phyloP scores from a whole-genome alignment of 2,113 vertebrate genomes.

The Rhodinocichla rosea region DNA sequence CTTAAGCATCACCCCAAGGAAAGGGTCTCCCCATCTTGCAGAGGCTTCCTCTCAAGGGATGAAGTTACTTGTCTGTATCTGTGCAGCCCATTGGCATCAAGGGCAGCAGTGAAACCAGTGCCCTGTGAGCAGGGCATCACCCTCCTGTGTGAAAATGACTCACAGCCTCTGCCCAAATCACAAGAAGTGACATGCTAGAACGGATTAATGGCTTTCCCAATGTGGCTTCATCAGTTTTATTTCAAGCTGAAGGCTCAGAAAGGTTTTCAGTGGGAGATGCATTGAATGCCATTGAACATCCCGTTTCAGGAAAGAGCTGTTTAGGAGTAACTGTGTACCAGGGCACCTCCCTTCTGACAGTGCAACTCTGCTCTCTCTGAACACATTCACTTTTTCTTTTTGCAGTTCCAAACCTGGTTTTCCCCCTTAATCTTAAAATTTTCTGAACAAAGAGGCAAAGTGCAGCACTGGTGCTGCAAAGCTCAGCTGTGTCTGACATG shows the following conservation, averaged over 20 bases:
- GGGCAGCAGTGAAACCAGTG: neutral
- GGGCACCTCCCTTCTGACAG: neutral
- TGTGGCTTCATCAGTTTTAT: neutral
- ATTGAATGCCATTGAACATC: neutral
- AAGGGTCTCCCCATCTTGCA: neutral
- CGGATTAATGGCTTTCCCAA: neutral
- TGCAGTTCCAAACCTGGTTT: neutral
- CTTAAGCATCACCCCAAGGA: neutral
- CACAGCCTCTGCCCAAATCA: neutral
- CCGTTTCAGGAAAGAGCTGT: neutral
- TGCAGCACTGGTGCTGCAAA: neutral
- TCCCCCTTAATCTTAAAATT: neutral
- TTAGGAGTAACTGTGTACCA: neutral
- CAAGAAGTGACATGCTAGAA: neutral
- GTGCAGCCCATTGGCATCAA: neutral
- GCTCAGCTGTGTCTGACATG: neutral
- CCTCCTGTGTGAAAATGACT: neutral
- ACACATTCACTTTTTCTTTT: neutral
- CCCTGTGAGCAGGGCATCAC: neutral
- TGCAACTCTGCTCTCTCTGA: neutral
- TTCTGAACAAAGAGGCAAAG: neutral
- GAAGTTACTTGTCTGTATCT: neutral
- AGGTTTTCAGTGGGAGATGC: rapidly evolving
- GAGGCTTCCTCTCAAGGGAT: rapidly evolving
- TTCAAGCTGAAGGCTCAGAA: neutral